phyloP scores from a whole-genome alignment of 1,140 invertebrate genomes.

The Dinoponera quadriceps region DNA sequence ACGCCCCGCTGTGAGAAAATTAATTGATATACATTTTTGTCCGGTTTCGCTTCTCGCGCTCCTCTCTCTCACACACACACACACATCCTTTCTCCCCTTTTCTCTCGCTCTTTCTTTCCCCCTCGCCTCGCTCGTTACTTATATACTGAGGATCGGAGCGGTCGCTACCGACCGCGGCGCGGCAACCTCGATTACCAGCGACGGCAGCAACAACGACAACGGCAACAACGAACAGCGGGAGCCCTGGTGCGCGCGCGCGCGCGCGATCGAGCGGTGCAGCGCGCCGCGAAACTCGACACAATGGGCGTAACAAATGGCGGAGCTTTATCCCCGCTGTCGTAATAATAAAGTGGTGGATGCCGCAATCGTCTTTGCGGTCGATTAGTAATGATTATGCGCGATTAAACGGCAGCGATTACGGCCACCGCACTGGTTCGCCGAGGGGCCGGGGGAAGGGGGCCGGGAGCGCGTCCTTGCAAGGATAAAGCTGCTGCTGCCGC shows the following conservation, averaged over 20 bases:
- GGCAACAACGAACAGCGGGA: slow-evolving; percentile 56
- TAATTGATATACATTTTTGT: slow-evolving; percentile 74
- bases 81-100: slow-evolving; percentile 1
- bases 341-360: slow-evolving; percentile 77
- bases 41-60: slow-evolving; percentile 4
- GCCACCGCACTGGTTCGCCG: slow-evolving; percentile 34
- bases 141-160: slow-evolving; percentile 20
- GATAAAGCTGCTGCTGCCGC: slow-evolving; percentile 68
- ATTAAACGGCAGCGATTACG: slow-evolving; percentile 82
- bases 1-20: slow-evolving; percentile 73
- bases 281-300: slow-evolving; percentile 56
- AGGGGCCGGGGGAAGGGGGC: background rate
- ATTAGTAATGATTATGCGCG: slow-evolving; percentile 83
- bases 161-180: slow-evolving; percentile 48
- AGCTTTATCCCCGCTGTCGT: slow-evolving; percentile 74
- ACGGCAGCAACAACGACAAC: slow-evolving; percentile 48
- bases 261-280: background rate
- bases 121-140: slow-evolving; percentile 34
- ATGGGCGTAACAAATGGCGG: slow-evolving; percentile 76
- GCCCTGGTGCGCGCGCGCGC: background rate
- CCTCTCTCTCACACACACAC: background rate
- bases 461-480: slow-evolving; percentile 82
- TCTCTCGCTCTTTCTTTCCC: slow-evolving; percentile 10
- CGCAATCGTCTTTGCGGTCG: slow-evolving; percentile 81
- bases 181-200: slow-evolving; percentile 51